A percentile compares a stretch with the other conserved stretches of the same genome.
Conservation (phyloP, 2,888 invertebrate species). For the Eledona agricola region DNA sequence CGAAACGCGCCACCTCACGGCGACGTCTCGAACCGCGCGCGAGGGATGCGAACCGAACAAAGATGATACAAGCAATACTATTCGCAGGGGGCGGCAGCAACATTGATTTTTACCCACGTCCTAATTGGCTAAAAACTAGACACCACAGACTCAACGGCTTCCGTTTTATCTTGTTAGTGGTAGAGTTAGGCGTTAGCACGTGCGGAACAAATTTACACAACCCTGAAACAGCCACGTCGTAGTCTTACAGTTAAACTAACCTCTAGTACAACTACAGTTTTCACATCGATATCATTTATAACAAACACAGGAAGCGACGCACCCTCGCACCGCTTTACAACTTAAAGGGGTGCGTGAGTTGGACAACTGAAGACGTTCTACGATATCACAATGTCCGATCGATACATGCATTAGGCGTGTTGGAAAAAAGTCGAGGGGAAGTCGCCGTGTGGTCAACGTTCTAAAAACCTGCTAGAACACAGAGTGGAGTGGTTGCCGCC, state of each 20-base stretch:
- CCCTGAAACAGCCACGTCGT: no score
- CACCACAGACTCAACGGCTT: constrained; percentile 13
- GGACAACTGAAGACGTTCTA: constrained; percentile 25
- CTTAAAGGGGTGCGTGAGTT: constrained; percentile 26
- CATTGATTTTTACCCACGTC: constrained; percentile 30
- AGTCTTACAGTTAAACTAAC: no score
- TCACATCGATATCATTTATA: constrained; percentile 10
- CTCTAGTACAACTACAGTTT: constrained; percentile 18
- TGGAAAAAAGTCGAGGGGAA: constrained; percentile 17
- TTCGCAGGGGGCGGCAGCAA: constrained; percentile 17
- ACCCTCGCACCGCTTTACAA: constrained; percentile 19
- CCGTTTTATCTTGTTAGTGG: constrained; percentile 26
- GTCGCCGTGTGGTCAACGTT: constrained; percentile 30
- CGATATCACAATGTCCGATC: constrained; percentile 28
- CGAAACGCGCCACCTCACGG: constrained; percentile 31
- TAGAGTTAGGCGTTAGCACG: constrained; percentile 21
- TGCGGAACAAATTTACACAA: constrained; percentile 11
- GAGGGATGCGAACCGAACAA: constrained; percentile 21
- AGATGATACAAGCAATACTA: constrained; percentile 35
- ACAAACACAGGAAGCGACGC: constrained; percentile 16
- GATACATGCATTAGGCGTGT: constrained; percentile 37
- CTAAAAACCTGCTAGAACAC: constrained; percentile 23
- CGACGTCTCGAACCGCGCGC: constrained; percentile 2
- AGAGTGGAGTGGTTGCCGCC: constrained; percentile 21
- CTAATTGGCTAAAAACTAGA: constrained; percentile 19